Evolutionary conservation across 2,113 vertebrate species (phyloP).

Genomic region (Saguinus imperator): DNA sequence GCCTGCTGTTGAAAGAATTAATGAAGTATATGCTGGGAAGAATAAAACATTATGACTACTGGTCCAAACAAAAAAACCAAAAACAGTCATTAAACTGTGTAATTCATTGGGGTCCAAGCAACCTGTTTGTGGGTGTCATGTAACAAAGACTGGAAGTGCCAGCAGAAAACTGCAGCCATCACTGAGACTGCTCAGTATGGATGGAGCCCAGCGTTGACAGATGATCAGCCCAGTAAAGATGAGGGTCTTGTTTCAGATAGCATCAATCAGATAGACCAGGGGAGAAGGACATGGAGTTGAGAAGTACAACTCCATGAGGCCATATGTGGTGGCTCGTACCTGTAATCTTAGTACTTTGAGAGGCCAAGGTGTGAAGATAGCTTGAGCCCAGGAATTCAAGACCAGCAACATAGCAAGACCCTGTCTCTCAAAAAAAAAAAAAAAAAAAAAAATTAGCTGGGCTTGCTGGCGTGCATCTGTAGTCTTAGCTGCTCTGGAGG

Average conservation of each 20-base stretch:
- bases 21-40: not conserved
- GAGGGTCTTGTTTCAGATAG: not conserved
- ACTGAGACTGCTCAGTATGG: not conserved
- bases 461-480: too few relatives aligned
- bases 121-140: not conserved
- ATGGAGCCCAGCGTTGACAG: not conserved
- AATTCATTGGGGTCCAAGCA: not conserved
- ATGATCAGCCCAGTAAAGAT: not conserved
- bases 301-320: not conserved
- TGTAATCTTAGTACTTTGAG: too few relatives aligned
- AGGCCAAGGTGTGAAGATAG: too few relatives aligned
- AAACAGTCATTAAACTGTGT: not conserved
- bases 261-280: not conserved
- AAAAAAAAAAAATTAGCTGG: too few relatives aligned
- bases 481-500: too few relatives aligned
- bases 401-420: too few relatives aligned
- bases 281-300: not conserved
- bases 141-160: not conserved
- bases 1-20: not conserved
- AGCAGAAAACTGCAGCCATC: not conserved
- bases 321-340: too few relatives aligned
- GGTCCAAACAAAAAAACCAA: not conserved
- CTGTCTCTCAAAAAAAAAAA: too few relatives aligned
- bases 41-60: not conserved
- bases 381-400: too few relatives aligned